These are phyloP conservation scores for Fragum sueziense DNA, from an alignment of 2,888 invertebrate genomes.

Conservation along the genomic window DNA sequence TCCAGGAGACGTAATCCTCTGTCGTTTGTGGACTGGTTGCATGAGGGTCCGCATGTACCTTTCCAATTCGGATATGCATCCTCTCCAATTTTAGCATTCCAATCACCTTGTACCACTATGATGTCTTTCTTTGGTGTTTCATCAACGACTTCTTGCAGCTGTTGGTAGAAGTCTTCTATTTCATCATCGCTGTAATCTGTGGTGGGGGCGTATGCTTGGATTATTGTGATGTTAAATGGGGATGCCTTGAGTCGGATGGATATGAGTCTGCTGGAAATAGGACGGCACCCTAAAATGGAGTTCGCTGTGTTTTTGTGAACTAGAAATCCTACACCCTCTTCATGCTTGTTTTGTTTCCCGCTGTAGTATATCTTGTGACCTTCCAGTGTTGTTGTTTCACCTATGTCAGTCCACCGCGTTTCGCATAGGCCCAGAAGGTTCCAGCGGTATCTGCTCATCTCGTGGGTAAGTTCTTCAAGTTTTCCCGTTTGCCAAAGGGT, in stretches of 20 bases:
- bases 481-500: conserved; percentile 6
- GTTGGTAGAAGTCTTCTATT: conserved; percentile 42
- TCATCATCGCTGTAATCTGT: conserved; percentile 40
- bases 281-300: conserved; percentile 11
- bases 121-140: conserved; percentile 43
- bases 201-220: conserved; percentile 57
- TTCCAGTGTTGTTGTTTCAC: conserved; percentile 12
- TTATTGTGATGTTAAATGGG: conserved; percentile 56
- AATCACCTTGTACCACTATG: conserved; percentile 47
- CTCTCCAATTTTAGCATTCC: conserved; percentile 49
- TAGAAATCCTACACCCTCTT: background rate
- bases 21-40: conserved; percentile 27
- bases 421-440: conserved; percentile 14
- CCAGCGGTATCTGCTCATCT: conserved; percentile 23
- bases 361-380: conserved; percentile 14
- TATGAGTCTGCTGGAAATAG: conserved; percentile 40
- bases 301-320: conserved; percentile 14
- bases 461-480: conserved; percentile 20
- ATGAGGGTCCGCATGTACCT: conserved; percentile 30
- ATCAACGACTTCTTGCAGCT: conserved; percentile 24
- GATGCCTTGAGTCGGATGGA: conserved; percentile 47
- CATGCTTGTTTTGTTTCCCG: background rate
- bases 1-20: conserved; percentile 45
- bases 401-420: conserved; percentile 4
- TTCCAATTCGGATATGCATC: conserved; percentile 44